Evolutionary conservation across 2,113 vertebrate species (phyloP).

Genomic region (Ictalurus furcatus): DNA sequence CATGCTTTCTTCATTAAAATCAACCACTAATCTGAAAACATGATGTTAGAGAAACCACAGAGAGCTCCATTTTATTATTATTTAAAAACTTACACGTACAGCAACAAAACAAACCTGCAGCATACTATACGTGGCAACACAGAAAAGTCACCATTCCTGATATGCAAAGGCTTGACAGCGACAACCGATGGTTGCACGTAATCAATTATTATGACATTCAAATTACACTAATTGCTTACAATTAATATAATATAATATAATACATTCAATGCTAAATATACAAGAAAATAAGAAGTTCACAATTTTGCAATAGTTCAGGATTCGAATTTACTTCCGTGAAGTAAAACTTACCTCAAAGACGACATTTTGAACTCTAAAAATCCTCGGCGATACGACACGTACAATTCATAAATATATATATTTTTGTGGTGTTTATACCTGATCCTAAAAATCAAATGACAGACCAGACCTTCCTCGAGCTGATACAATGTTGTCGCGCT

Average conservation of each 20-base stretch:
- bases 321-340: background rate
- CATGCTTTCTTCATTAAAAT: background rate
- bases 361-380: background rate
- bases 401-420: background rate
- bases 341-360: conserved; percentile 15
- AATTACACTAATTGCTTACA: background rate
- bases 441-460: background rate
- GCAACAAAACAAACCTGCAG: background rate
- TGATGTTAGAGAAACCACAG: background rate
- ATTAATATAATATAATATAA: background rate
- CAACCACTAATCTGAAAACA: background rate
- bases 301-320: background rate
- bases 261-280: background rate
- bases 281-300: background rate
- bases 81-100: background rate
- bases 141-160: background rate
- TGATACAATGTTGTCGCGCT: background rate
- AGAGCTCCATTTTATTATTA: background rate
- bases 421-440: background rate
- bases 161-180: background rate
- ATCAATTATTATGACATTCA: background rate
- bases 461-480: background rate
- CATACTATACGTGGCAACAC: background rate
- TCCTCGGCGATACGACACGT: background rate
- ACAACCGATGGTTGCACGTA: background rate